phyloP scores from a whole-genome alignment of 2,888 invertebrate genomes.

The Gymnoscelis rufifasciata region DNA sequence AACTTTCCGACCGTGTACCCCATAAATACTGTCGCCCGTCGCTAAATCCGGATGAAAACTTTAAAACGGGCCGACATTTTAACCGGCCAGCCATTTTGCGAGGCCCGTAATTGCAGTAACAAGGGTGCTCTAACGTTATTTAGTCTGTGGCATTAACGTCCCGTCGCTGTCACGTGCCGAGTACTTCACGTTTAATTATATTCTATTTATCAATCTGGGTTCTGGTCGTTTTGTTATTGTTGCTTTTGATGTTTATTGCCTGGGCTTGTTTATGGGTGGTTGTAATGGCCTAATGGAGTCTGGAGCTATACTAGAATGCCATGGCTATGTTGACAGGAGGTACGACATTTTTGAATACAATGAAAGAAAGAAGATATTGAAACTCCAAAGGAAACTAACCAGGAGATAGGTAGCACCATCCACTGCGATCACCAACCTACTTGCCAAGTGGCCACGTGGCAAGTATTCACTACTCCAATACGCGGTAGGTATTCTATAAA shows the following conservation, averaged over 20 bases:
- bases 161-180: conserved; percentile 56
- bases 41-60: conserved; percentile 58
- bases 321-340: too few species aligned
- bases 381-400: too few species aligned
- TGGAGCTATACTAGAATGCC: too few species aligned
- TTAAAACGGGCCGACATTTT: conserved; percentile 58
- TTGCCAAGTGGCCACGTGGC: too few species aligned
- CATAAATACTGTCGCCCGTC: conserved; percentile 43
- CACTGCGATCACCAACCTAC: too few species aligned
- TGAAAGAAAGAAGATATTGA: too few species aligned
- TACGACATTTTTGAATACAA: too few species aligned
- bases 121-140: conserved; percentile 74
- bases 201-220: conserved; percentile 56
- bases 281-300: too few species aligned
- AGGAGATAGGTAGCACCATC: too few species aligned
- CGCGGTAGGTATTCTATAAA: too few species aligned
- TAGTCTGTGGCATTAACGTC: conserved; percentile 67
- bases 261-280: background rate
- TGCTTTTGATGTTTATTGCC: conserved; percentile 6
- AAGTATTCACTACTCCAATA: too few species aligned
- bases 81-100: conserved; percentile 48
- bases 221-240: conserved; percentile 36
- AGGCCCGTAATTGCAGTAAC: conserved; percentile 66
- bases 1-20: background rate
- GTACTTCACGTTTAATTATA: conserved; percentile 63